Evolutionary conservation across 2,113 vertebrate species (phyloP), one percentile per base, ranked within the genome.

Genomic region (Halichoerus grypus): DNA sequence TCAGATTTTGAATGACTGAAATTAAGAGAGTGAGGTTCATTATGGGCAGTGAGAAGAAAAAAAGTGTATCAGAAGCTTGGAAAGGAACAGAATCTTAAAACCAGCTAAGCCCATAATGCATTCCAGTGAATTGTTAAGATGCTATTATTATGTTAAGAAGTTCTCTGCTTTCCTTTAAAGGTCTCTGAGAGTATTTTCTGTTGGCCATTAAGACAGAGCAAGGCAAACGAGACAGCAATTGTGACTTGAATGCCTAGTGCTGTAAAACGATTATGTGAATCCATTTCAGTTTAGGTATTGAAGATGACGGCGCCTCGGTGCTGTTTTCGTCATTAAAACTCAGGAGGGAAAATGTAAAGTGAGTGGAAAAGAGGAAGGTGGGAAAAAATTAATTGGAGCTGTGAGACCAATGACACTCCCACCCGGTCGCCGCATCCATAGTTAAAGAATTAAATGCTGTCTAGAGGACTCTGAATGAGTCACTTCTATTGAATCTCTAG

Each of bases 71-170:
- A 63, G 92, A 95, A 98, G 76, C 94, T 91, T 96, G 94, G 83
- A 97, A 97, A 97, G 94, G 84, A 97, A 90, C 71, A 93, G 80
- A 97, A 97, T 95, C 79, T 95, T 93, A 91, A 97, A 42, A 9
- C 93, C 59, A 49, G 46, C 91, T 94, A 96, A 92, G 82, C 57
- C 65, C 69, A 71, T 94, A 97, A 95, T 94, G 74, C 90, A 96
- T 94, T 33, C 3, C 85, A 97, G 67, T 83, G 2, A 92, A 98
- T 97, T 85, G 74, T 96, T 1, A 10, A 96, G 72, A 89, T 90
- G 95, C 63, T 97, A 95, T 97, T 98, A 92, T 93, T 96, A 97
- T 90, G 93, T 92, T 98, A 98, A 98, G 92, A 97, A 98, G 89
- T 97, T 95, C 89, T 97, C 85, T 97, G 91, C 92, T 97, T 97